These are phyloP conservation scores for Pangasius djambal DNA, from an alignment of 2,797 vertebrate species.

Conservation along the genomic window DNA sequence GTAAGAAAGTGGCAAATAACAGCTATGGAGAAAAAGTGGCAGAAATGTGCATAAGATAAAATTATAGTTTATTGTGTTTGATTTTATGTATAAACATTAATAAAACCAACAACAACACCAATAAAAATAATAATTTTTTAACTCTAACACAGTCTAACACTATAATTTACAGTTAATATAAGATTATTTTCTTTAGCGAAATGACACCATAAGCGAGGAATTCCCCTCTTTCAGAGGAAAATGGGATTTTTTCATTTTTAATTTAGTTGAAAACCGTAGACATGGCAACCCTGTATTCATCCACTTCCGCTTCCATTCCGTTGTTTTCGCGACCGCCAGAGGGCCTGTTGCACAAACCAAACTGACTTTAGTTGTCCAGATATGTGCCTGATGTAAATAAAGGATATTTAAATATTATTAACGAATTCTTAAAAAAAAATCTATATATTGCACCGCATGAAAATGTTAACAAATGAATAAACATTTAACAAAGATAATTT, in stretches of 20 bases:
- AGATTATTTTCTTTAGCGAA: neutral
- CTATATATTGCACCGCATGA: rapidly evolving
- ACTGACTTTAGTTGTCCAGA: neutral
- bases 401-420: neutral
- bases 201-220: neutral
- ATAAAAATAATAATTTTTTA: neutral
- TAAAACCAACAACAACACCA: neutral
- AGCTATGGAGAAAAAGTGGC: neutral
- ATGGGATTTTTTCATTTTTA: rapidly evolving
- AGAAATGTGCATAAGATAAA: neutral
- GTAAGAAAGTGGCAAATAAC: neutral
- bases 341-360: neutral
- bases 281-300: neutral
- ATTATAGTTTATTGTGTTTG: neutral
- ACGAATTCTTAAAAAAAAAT: neutral
- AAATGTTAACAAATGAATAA: rapidly evolving
- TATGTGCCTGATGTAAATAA: slow-evolving; percentile 1
- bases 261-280: neutral
- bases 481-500: neutral
- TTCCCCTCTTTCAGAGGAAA: neutral
- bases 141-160: neutral
- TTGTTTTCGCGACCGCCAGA: neutral
- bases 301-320: neutral
- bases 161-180: neutral
- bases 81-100: neutral